Base-by-base conservation (phyloP, 1,140 invertebrate species). In the Drosophila insularis region DNA sequence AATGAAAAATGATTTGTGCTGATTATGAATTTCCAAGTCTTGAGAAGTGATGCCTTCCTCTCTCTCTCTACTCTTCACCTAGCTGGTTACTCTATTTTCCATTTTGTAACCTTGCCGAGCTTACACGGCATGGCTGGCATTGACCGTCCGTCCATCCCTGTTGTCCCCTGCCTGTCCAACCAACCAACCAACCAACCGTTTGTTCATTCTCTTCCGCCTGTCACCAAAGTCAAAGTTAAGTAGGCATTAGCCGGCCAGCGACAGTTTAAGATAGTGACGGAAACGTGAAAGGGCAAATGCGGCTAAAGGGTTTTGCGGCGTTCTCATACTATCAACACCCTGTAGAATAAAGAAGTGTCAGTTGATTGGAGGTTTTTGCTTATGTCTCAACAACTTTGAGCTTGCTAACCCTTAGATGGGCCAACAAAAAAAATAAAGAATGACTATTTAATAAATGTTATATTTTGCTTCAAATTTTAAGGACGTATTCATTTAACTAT, bases 211-310 rank as follows among this genome's bases (percentile, higher is more conserved):
- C 35, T 37, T 67, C 63, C 73, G 70, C 81, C 68, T 79, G 79
- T 87, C 75, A 79, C 74, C 81, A 86, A 86, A 87, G 81, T 86
- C 81, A 86, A 86, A 86, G 81, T 87, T 86, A 86, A 86, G 81
- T 70, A 79, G 82, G 81, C 63, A 86, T 85, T 78, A 85, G 81
- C 72, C 68, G 14, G 17, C 43, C 43, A 50, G 17, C 19, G 43
- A 50, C 43, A 50, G 43, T 21, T 50, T 50, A 50, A 50, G 43
- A 50, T 50, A 21, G 43, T 19, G 14, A 56, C 31, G 54, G 13
- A n/a, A 31, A 31, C 14, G 23, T 32, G 23, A 56, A 56, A 31
- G 54, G 54, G 54, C 17, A 21, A 50, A 27, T n/a, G 54, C 21
- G 54, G 54, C 13, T n/a, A 31, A 46, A 46, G 43, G 43, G 43